Conservation (phyloP, 2,113 vertebrate species). For the Symphodus melops region DNA sequence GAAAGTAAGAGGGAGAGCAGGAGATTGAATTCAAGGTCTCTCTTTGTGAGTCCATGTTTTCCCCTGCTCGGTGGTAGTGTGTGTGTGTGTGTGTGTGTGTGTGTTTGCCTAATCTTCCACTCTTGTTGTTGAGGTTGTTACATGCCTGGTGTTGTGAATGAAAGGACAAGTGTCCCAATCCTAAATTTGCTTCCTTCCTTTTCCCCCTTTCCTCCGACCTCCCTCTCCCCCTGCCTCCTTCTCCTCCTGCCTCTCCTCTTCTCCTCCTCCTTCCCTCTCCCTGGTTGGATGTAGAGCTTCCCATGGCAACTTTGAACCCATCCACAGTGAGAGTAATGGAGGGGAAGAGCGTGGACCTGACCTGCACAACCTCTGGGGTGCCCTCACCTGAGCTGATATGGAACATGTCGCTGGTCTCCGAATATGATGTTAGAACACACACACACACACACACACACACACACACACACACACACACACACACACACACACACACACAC, state of each 20-base stretch:
- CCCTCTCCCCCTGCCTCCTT: slow-evolving; percentile 13
- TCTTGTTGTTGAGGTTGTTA: slow-evolving; percentile 55
- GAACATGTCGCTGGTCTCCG: slow-evolving; percentile 86
- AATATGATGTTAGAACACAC: slow-evolving; percentile 87
- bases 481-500: too few species aligned
- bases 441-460: too few species aligned
- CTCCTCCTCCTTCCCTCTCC: slow-evolving; percentile 5
- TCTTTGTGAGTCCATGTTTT: slow-evolving; percentile 57
- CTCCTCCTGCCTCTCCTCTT: slow-evolving; percentile 3
- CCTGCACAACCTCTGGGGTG: slow-evolving; percentile 87
- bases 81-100: too few species aligned
- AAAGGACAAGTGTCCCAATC: slow-evolving; percentile 61
- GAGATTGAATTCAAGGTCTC: slow-evolving; percentile 55
- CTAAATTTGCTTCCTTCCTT: slow-evolving; percentile 55
- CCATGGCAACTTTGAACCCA: slow-evolving; percentile 87
- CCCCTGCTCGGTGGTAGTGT: slow-evolving; percentile 29
- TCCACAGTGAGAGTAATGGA: slow-evolving; percentile 87
- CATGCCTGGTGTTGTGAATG: slow-evolving; percentile 72
- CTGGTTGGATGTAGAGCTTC: slow-evolving; percentile 84
- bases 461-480: slow-evolving; percentile 9
- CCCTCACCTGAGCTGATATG: slow-evolving; percentile 90
- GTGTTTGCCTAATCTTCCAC: slow-evolving; percentile 57
- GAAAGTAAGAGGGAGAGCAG: slow-evolving; percentile 17
- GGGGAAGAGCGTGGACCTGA: slow-evolving; percentile 86
- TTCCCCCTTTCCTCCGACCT: background rate